These are phyloP conservation scores for Tragelaphus imberbis DNA, from an alignment of 2,113 vertebrate genomes.

Conservation along the genomic window DNA sequence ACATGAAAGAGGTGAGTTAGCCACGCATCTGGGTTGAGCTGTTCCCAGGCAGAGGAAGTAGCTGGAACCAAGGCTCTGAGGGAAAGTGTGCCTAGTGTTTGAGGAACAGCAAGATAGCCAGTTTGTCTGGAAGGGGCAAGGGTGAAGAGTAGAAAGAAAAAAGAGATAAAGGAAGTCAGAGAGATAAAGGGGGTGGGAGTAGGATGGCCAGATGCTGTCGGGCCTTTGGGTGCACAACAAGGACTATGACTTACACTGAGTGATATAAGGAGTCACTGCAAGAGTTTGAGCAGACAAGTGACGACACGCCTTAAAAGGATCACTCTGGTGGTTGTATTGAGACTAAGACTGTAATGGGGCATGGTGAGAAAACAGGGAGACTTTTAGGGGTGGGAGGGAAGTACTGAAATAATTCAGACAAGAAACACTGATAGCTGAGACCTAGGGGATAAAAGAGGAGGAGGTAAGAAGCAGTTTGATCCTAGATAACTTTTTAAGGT, in stretches of 20 bases:
- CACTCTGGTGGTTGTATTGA: background rate
- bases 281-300: background rate
- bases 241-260: background rate
- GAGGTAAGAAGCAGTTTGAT: background rate
- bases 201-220: background rate
- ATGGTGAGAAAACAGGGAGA: background rate
- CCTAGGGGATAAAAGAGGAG: background rate
- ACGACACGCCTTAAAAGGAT: background rate
- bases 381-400: too few relatives aligned
- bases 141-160: background rate
- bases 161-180: background rate
- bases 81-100: background rate
- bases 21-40: background rate
- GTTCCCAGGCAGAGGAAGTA: background rate
- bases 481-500: background rate
- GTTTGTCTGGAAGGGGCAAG: background rate
- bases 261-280: fast-evolving
- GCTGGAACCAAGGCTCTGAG: background rate
- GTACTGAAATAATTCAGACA: background rate
- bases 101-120: background rate
- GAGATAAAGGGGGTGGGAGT: background rate
- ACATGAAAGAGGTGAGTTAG: background rate
- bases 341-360: too few relatives aligned
- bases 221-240: background rate
- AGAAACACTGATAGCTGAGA: background rate